Conservation (phyloP, 1,140 invertebrate genomes). For the Cylas formicarius region DNA sequence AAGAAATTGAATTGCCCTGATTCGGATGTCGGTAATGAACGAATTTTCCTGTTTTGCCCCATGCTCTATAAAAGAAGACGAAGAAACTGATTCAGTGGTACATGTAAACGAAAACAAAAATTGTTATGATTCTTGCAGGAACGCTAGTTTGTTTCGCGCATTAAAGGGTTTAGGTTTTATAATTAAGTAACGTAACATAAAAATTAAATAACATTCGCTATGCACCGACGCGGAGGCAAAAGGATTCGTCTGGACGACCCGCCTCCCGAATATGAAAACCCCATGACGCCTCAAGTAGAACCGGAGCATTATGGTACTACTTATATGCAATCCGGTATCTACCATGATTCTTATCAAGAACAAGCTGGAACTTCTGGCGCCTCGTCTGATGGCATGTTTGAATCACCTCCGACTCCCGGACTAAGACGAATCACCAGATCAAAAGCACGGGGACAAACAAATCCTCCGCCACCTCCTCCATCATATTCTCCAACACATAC, state of each 20-base stretch:
- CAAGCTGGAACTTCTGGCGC: conserved; percentile 32
- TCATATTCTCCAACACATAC: conserved; percentile 31
- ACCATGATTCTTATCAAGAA: conserved; percentile 34
- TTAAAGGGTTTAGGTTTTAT: no score
- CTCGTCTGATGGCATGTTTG: conserved; percentile 39
- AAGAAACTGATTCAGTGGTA: no score
- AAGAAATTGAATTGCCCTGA: no score
- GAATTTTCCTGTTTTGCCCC: no score
- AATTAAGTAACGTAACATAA: no score
- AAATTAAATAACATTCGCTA: conserved; percentile 40
- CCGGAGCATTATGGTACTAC: conserved; percentile 45
- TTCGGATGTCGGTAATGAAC: no score
- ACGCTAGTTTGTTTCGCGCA: no score
- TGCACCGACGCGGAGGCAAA: conserved; percentile 78
- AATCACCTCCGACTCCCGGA: conserved; percentile 41
- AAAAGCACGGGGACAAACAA: conserved; percentile 43
- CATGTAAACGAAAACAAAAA: no score
- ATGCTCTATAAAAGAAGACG: no score
- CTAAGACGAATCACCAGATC: conserved; percentile 43
- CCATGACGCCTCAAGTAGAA: conserved; percentile 64
- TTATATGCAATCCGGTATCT: conserved; percentile 27
- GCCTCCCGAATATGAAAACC: conserved; percentile 75
- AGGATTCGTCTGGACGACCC: conserved; percentile 87
- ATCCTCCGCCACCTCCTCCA: conserved; percentile 26
- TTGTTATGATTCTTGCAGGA: no score